Evolutionary conservation across 2,113 vertebrate species (phyloP).

Genomic region (Elephantulus edwardii): DNA sequence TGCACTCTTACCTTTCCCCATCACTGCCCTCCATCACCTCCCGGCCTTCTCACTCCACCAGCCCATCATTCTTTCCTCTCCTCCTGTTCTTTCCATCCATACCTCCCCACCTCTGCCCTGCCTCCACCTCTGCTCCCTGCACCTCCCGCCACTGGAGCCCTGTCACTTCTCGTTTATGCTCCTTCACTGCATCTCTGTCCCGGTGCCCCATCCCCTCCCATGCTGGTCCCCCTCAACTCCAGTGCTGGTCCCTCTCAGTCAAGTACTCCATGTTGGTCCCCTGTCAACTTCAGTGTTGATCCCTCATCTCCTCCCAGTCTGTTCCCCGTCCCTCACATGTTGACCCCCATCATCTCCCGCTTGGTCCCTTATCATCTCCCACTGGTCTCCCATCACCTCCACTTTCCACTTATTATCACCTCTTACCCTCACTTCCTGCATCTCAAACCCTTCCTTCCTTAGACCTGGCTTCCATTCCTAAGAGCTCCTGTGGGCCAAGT

Average conservation of each 20-base stretch:
- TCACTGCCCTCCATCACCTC: background rate
- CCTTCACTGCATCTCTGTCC: too few species aligned
- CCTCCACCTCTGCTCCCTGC: background rate
- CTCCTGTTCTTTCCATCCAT: conserved; percentile 48
- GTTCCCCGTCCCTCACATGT: background rate
- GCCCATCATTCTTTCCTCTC: conserved; percentile 30
- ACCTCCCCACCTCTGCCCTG: background rate
- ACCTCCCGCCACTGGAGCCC: background rate
- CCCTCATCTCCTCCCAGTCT: background rate
- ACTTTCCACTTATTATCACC: background rate
- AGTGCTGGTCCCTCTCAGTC: too few species aligned
- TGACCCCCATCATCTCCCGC: background rate
- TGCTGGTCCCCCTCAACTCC: background rate
- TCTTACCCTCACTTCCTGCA: too few species aligned
- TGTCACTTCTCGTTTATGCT: background rate
- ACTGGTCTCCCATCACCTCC: background rate
- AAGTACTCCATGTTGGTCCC: background rate
- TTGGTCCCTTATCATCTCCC: background rate
- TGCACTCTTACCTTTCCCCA: background rate
- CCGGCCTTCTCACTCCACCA: too few species aligned
- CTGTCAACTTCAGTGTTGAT: background rate
- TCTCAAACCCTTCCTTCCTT: too few species aligned
- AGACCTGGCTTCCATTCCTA: background rate
- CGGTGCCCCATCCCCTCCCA: background rate
- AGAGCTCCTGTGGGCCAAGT: background rate